These are phyloP conservation scores for Clinocottus analis DNA, from an alignment of 2,113 vertebrate species.

Conservation along the genomic window DNA sequence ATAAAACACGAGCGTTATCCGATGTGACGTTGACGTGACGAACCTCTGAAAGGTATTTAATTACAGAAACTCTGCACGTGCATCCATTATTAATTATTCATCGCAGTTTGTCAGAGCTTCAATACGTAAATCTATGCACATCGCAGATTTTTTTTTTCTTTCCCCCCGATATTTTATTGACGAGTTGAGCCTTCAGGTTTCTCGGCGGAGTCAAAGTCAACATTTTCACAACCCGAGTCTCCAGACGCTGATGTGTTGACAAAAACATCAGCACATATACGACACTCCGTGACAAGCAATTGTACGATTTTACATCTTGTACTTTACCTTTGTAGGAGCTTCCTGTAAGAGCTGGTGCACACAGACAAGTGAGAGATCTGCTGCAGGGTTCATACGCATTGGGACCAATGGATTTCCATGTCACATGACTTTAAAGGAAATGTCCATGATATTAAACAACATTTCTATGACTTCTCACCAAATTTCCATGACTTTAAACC, in stretches of 20 bases:
- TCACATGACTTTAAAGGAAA: too few relatives aligned
- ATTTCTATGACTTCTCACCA: too few relatives aligned
- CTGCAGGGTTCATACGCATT: too few relatives aligned
- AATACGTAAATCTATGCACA: neutral
- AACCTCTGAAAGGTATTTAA: neutral
- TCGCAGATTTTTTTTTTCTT: too few relatives aligned
- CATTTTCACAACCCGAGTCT: neutral
- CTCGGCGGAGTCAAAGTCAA: neutral
- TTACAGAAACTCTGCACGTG: neutral
- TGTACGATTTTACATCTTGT: neutral
- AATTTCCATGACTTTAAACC: too few relatives aligned
- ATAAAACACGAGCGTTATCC: neutral
- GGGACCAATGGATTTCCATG: too few relatives aligned
- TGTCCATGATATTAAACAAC: too few relatives aligned
- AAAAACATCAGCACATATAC: too few relatives aligned
- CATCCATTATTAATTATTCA: slow-evolving; percentile 9
- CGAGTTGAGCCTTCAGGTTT: neutral
- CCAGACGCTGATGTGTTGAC: neutral
- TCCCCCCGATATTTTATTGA: slow-evolving; percentile 2
- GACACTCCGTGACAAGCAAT: neutral
- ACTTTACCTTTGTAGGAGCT: neutral
- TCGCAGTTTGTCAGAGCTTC: neutral
- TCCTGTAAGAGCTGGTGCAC: neutral
- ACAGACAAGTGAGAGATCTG: neutral
- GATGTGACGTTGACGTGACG: neutral